Evolutionary conservation across 2,113 vertebrate species (phyloP).

Genomic region (Thymallus thymallus): DNA sequence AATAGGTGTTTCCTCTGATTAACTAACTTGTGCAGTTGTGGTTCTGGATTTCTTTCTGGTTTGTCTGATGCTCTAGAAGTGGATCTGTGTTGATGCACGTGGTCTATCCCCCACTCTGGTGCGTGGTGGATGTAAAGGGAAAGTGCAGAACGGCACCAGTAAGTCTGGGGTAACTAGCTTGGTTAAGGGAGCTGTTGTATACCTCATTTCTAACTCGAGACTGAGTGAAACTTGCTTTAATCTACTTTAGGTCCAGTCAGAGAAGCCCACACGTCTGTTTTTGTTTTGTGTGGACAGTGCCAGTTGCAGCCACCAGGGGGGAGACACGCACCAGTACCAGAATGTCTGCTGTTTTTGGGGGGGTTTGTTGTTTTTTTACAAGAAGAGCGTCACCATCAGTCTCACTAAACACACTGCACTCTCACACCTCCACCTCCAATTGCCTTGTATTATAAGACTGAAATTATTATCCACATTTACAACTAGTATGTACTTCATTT

Average conservation of each 20-base stretch:
- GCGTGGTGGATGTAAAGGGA: conserved; percentile 22
- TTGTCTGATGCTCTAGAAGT: conserved; percentile 9
- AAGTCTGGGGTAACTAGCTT: conserved; percentile 37
- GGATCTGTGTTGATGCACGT: conserved; percentile 25
- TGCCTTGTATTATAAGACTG: neutral
- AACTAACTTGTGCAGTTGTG: too few species aligned
- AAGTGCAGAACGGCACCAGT: conserved; percentile 27
- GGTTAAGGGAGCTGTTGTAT: conserved; percentile 84
- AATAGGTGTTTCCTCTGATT: neutral
- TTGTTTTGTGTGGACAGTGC: conserved; percentile 73
- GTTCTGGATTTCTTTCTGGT: neutral
- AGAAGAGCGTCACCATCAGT: conserved; percentile 42
- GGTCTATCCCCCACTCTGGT: conserved; percentile 44
- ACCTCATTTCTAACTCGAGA: conserved; percentile 96
- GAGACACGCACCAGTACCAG: conserved; percentile 59
- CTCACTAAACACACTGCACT: conserved; percentile 20
- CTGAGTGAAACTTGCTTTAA: conserved; percentile 88
- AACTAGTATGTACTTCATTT: too few species aligned
- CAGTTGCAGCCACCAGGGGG: conserved; percentile 69
- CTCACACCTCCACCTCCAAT: neutral
- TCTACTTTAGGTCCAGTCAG: conserved; percentile 79
- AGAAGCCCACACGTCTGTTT: conserved; percentile 82
- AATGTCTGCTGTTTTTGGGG: too few species aligned
- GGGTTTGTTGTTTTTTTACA: neutral
- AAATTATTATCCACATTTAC: neutral